These are phyloP conservation scores for Temnothorax longispinosus DNA, from an alignment of 1,140 invertebrate genomes.

Conservation along the genomic window DNA sequence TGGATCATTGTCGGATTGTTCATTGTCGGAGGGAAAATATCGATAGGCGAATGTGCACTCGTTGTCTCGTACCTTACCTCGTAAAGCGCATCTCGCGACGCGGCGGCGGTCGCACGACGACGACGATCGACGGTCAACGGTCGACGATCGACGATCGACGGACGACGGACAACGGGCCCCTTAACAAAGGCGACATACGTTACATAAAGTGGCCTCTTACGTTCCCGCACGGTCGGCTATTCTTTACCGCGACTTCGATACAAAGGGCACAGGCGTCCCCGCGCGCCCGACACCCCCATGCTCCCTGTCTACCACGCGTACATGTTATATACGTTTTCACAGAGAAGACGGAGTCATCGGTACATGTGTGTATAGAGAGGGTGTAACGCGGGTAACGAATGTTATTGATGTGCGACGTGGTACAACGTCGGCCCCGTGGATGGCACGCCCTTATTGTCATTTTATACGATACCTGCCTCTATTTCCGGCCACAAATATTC, in stretches of 20 bases:
- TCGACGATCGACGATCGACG: constrained; percentile 13
- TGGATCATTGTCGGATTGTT: background rate
- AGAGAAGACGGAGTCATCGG: background rate
- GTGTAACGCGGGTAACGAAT: constrained; percentile 78
- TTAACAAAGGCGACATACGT: constrained; percentile 78
- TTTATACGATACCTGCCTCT: constrained; percentile 77
- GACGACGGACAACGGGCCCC: constrained; percentile 52
- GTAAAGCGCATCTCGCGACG: constrained; percentile 29
- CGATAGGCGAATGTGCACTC: background rate
- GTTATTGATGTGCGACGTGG: constrained; percentile 78
- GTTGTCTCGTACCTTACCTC: background rate
- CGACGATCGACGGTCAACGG: background rate
- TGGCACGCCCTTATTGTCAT: constrained; percentile 78
- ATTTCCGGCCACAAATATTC: constrained; percentile 78
- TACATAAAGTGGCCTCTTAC: constrained; percentile 75
- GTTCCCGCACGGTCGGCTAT: constrained; percentile 63
- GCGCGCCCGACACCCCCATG: background rate
- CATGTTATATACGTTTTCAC: background rate
- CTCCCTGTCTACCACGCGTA: background rate
- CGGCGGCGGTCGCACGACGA: background rate
- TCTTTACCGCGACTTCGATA: constrained; percentile 69
- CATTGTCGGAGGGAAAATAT: background rate
- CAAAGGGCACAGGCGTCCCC: constrained; percentile 30
- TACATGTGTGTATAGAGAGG: constrained; percentile 58
- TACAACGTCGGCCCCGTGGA: constrained; percentile 47